A percentile compares a stretch with the other conserved stretches of the same genome.
Evolutionary conservation across 2,113 vertebrate genomes (phyloP).

Genomic region (Notiomystis cincta): DNA sequence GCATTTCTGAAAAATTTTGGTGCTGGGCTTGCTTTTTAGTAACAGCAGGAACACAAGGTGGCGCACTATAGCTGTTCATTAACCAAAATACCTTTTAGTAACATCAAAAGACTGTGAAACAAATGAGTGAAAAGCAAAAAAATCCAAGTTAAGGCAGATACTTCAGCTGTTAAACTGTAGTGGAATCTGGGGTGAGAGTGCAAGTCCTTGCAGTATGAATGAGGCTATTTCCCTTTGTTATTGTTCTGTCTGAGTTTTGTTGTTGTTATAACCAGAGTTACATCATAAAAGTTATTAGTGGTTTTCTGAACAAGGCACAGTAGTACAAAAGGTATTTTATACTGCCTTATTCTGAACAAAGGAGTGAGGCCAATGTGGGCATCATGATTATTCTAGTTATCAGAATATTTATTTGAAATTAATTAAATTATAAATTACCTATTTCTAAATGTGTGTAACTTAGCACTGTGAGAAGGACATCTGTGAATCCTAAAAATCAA

Average conservation of each 20-base stretch:
- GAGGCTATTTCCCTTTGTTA: neutral
- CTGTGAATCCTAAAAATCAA: neutral
- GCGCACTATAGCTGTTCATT: constrained; percentile 56
- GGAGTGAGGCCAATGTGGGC: neutral
- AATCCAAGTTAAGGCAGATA: neutral
- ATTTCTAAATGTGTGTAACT: neutral
- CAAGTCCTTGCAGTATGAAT: neutral
- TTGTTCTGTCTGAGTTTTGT: neutral
- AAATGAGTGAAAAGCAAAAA: neutral
- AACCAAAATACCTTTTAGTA: neutral
- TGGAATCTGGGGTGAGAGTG: neutral
- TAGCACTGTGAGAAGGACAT: neutral
- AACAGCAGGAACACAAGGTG: constrained; percentile 66
- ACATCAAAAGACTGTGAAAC: neutral
- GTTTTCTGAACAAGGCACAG: neutral
- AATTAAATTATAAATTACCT: neutral
- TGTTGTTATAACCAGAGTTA: neutral
- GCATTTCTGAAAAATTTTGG: neutral
- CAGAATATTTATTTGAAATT: neutral
- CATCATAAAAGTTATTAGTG: neutral
- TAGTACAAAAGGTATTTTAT: neutral
- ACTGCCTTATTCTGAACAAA: neutral
- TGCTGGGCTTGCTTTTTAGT: neutral
- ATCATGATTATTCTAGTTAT: neutral
- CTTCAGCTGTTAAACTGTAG: neutral